Percentiles rank a stretch among this genome's conserved stretches.
phyloP scores from a whole-genome alignment of 2,113 vertebrate species.

The Prunella himalayana region DNA sequence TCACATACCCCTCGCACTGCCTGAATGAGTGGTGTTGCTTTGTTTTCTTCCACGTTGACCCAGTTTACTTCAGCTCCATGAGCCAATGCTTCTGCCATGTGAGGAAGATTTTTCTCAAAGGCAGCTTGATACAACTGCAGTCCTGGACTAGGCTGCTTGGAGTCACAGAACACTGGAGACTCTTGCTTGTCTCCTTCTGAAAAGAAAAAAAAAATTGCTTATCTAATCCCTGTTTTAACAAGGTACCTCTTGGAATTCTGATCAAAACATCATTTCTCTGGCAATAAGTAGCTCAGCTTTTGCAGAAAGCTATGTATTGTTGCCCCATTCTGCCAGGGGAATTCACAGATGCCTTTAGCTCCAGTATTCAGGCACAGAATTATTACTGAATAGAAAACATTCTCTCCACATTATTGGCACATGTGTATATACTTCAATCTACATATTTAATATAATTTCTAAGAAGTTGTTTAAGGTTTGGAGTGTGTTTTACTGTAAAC shows the following conservation, averaged over 20 bases:
- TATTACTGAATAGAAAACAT: background rate
- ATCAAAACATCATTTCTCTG: background rate
- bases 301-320: background rate
- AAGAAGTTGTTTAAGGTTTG: background rate
- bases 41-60: slow-evolving; percentile 85
- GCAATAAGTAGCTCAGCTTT: background rate
- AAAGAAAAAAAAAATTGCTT: background rate
- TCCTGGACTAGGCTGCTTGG: slow-evolving; percentile 80
- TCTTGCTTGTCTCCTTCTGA: slow-evolving; percentile 76
- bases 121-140: slow-evolving; percentile 89
- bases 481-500: background rate
- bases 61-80: slow-evolving; percentile 95
- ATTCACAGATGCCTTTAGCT: background rate
- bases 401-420: background rate
- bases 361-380: background rate
- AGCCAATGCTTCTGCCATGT: slow-evolving; percentile 94
- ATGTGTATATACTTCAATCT: background rate
- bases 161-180: slow-evolving; percentile 75
- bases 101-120: slow-evolving; percentile 86
- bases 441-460: background rate
- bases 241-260: background rate
- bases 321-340: background rate
- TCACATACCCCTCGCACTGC: slow-evolving; percentile 90
- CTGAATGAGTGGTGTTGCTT: slow-evolving; percentile 92
- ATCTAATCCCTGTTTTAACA: background rate